These are phyloP conservation scores for Volucella zonaria DNA, from an alignment of 2,888 invertebrate genomes.

Conservation along the genomic window DNA sequence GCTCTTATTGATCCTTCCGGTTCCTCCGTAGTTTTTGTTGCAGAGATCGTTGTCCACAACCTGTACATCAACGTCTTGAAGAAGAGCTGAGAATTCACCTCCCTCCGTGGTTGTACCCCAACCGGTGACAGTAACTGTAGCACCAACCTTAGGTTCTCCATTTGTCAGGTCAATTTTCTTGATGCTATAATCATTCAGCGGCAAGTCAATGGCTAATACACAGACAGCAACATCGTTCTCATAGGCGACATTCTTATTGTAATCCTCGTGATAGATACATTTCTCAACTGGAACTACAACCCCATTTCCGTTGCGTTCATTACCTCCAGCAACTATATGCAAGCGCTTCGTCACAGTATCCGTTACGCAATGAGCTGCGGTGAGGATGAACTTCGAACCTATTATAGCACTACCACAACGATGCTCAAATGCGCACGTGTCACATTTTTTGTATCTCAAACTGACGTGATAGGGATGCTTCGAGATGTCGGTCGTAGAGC, in stretches of 20 bases:
- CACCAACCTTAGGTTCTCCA: constrained; percentile 74
- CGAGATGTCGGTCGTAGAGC: constrained; percentile 79
- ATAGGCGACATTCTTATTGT: constrained; percentile 37
- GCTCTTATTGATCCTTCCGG: constrained; percentile 75
- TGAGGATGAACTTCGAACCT: constrained; percentile 78
- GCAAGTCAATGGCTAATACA: constrained; percentile 83
- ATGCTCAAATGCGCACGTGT: constrained; percentile 75
- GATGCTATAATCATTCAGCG: constrained; percentile 77
- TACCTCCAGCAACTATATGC: not conserved
- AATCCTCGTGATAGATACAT: too few relatives aligned
- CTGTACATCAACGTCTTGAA: constrained; percentile 83
- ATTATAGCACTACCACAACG: constrained; percentile 83
- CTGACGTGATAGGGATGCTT: constrained; percentile 83
- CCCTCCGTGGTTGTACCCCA: constrained; percentile 79
- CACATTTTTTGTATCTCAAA: constrained; percentile 75
- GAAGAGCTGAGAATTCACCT: constrained; percentile 75
- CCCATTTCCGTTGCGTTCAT: too few relatives aligned
- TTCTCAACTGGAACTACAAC: too few relatives aligned
- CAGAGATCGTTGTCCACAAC: constrained; percentile 83
- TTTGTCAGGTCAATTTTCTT: constrained; percentile 81
- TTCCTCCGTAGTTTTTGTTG: constrained; percentile 54
- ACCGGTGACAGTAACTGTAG: constrained; percentile 77
- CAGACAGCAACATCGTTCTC: constrained; percentile 85
- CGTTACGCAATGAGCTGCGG: constrained; percentile 82
- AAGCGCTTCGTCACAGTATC: constrained; percentile 24